Conservation (phyloP, 2,797 vertebrate species). For the Galaxias olidus region DNA sequence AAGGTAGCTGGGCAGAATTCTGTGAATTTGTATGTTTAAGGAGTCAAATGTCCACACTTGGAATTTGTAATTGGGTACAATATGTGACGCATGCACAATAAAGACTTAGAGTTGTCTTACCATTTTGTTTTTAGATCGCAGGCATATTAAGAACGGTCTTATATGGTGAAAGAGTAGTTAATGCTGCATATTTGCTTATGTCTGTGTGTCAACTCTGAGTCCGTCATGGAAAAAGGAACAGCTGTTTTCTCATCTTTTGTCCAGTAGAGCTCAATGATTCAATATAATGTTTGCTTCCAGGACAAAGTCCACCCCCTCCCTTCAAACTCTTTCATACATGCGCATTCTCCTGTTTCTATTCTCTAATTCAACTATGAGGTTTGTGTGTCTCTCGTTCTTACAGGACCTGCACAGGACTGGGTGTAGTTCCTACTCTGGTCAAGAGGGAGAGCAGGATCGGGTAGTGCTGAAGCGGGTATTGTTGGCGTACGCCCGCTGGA, state of each 20-base stretch:
- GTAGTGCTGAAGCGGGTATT: constrained; percentile 95
- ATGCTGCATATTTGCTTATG: constrained; percentile 58
- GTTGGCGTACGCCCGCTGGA: constrained; percentile 96
- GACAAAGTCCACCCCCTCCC: not conserved
- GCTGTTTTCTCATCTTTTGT: constrained; percentile 15
- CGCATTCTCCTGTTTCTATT: not conserved
- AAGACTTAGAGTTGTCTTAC: not conserved
- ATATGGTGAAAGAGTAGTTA: not conserved
- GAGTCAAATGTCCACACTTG: not conserved
- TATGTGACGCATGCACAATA: not conserved
- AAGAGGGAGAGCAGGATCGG: constrained; percentile 95
- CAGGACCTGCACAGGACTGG: constrained; percentile 98
- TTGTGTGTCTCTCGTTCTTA: not conserved
- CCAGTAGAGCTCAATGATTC: not conserved
- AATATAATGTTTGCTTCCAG: constrained; percentile 58
- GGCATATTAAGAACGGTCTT: not conserved
- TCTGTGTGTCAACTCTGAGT: constrained; percentile 37
- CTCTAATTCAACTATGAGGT: no score
- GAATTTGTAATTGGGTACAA: not conserved
- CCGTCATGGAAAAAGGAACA: constrained; percentile 52
- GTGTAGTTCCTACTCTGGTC: constrained; percentile 96
- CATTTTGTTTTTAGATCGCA: no score
- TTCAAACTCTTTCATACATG: not conserved
- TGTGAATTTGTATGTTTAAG: not conserved
- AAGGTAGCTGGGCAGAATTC: constrained; percentile 77